A percentile compares a stretch with the other conserved stretches of the same genome.
Conservation (phyloP, 2,888 invertebrate species). For the Pterobdella sp. region DNA sequence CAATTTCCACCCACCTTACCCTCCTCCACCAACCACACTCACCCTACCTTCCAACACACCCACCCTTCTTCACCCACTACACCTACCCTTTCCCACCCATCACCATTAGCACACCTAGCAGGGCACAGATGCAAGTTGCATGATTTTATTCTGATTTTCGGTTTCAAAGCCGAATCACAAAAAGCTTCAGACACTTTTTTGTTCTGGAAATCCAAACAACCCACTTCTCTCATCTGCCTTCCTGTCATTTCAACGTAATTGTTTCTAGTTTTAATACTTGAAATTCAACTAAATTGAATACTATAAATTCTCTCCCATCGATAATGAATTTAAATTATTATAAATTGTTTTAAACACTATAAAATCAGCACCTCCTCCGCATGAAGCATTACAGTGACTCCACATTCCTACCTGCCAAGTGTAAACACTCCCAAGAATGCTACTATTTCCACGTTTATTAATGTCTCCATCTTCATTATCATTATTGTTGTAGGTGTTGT, state of each 20-base stretch:
- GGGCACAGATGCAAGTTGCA: slow-evolving; percentile 65
- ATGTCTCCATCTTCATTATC: slow-evolving; percentile 39
- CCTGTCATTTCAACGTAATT: no score
- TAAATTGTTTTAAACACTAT: not conserved
- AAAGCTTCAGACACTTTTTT: slow-evolving; percentile 58
- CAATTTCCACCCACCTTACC: no score
- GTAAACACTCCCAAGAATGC: slow-evolving; percentile 60
- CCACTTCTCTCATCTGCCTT: slow-evolving; percentile 50
- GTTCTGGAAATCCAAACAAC: slow-evolving; percentile 56
- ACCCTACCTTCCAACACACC: no score
- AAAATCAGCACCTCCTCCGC: slow-evolving; percentile 63
- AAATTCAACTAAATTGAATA: no score
- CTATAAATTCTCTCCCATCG: no score
- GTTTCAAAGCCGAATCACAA: slow-evolving; percentile 47
- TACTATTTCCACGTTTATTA: slow-evolving; percentile 50
- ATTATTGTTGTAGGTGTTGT: not conserved
- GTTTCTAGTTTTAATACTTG: no score
- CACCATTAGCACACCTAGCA: slow-evolving; percentile 55
- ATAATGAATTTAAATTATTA: not conserved
- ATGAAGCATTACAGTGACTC: slow-evolving; percentile 69
- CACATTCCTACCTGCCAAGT: slow-evolving; percentile 69
- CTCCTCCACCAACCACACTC: no score
- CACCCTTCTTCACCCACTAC: no score
- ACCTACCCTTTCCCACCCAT: no score
- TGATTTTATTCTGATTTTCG: slow-evolving; percentile 57